Evolutionary conservation across 2,888 invertebrate species (phyloP).

Genomic region (Nomada ruficornis): DNA sequence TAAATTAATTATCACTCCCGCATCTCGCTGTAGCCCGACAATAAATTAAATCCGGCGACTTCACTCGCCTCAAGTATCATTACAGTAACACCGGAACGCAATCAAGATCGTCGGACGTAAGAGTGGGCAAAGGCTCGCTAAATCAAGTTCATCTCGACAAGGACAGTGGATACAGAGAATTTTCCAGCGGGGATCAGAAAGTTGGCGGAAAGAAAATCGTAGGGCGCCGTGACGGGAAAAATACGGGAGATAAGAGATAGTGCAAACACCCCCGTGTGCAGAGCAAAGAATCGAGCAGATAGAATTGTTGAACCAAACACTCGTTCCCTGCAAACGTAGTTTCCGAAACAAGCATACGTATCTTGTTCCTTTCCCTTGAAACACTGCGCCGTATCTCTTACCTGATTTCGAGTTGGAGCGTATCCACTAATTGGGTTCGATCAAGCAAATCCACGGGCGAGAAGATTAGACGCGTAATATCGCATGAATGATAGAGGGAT

Average conservation of each 20-base stretch:
- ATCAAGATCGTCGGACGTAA: no score
- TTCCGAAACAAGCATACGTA: conserved; percentile 1
- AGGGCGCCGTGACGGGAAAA: not conserved
- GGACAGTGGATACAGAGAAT: not conserved
- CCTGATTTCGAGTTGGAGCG: no score
- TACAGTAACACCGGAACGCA: no score
- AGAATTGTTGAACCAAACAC: conserved; percentile 13
- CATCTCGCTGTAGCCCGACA: no score
- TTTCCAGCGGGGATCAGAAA: not conserved
- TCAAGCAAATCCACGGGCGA: not conserved
- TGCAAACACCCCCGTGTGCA: conserved; percentile 11
- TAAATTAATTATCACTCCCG: no score
- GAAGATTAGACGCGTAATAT: conserved; percentile 21
- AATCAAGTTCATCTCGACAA: not conserved
- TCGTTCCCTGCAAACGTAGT: conserved; percentile 3
- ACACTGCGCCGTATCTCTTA: no score
- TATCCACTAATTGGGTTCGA: no score
- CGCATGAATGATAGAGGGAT: conserved; percentile 29
- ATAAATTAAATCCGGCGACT: no score
- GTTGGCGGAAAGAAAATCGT: no score
- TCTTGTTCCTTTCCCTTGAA: not conserved
- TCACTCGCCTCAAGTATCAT: no score
- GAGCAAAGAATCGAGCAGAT: conserved; percentile 30
- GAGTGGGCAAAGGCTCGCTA: not conserved
- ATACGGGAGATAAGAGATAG: conserved; percentile 2